These are phyloP conservation scores for Diarsia dahlii DNA, from an alignment of 2,888 invertebrate genomes.

Conservation along the genomic window DNA sequence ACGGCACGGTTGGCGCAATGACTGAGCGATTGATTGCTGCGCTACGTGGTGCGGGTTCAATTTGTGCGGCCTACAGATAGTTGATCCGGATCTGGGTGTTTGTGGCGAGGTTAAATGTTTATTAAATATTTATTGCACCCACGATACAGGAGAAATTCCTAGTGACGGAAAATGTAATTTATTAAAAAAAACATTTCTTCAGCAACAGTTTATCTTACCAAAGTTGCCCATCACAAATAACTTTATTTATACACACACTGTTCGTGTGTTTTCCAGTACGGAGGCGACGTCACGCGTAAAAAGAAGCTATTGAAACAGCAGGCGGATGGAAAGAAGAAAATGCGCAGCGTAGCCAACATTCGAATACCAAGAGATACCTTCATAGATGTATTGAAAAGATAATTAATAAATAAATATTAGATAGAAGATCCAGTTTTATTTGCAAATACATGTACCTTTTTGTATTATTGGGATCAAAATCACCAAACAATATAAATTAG, in stretches of 20 bases:
- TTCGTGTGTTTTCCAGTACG: conserved; percentile 92
- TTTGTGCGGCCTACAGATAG: no score
- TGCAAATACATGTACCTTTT: neutral
- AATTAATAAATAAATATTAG: conserved; percentile 65
- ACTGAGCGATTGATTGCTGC: no score
- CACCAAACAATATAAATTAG: neutral
- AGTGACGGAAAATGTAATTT: no score
- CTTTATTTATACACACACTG: neutral
- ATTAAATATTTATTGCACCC: no score
- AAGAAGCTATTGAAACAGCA: conserved; percentile 97
- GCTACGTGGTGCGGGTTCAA: no score
- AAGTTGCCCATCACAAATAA: neutral
- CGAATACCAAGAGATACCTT: conserved; percentile 98
- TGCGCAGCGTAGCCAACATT: conserved; percentile 97
- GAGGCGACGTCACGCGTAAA: conserved; percentile 97
- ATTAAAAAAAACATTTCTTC: neutral
- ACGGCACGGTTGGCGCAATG: no score
- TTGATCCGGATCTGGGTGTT: no score
- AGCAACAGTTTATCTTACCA: neutral
- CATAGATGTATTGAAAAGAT: conserved; percentile 96
- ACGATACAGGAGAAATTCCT: no score
- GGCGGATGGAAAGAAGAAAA: conserved; percentile 97
- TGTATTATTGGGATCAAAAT: neutral
- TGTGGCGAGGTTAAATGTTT: no score
- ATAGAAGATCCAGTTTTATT: conserved; percentile 13